Evolutionary conservation across 2,113 vertebrate genomes (phyloP), one percentile per base, ranked within the genome.

Genomic region (Arizona elegans): DNA sequence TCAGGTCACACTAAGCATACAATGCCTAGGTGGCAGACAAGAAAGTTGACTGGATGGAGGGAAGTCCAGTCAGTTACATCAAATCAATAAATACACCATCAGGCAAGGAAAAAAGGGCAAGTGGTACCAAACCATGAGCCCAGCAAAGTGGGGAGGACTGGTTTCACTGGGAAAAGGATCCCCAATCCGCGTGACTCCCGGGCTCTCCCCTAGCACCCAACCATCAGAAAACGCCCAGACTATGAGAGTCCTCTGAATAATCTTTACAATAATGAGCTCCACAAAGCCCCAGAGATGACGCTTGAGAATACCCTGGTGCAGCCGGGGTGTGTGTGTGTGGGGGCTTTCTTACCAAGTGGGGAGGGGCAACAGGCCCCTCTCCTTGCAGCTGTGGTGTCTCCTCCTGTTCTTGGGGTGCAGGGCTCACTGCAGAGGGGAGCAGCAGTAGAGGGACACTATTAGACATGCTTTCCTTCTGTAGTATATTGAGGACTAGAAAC

Each of bases 231-330:
- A 53, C 1, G 2, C 62, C 29, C 62, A 70, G 29, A 70, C 3
- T 29, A 26, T n/a, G 62, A 65, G 13, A 17, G n/a, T 33, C 65
- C 0, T 7, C 65, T 17, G 13, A 75, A 3, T 15, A 1, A 17
- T 33, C n/a, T 19, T 3, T 1, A 5, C 0, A 0, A 38, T 7
- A 8, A 38, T n/a, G 26, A 38, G 70, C 70, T 19, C 15, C 70
- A 33, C n/a, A 24, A 26, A 26, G 11, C 1, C 2, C 5, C 86
- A 52, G 19, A 1, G 19, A n/a, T 17, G 33, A 10, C 17, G 2
- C 54, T 52, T 3, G 13, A 11, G 21, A 24, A 19, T 13, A 50
- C 87, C 12, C n/a, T 0, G 23, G 11, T 38, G 1, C 24, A 26
- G 7, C 7, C 19, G 2, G 59, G 59, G 1, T 43, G 38, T 43